phyloP scores from a whole-genome alignment of 2,888 invertebrate genomes.

The Mimachlamys varia region DNA sequence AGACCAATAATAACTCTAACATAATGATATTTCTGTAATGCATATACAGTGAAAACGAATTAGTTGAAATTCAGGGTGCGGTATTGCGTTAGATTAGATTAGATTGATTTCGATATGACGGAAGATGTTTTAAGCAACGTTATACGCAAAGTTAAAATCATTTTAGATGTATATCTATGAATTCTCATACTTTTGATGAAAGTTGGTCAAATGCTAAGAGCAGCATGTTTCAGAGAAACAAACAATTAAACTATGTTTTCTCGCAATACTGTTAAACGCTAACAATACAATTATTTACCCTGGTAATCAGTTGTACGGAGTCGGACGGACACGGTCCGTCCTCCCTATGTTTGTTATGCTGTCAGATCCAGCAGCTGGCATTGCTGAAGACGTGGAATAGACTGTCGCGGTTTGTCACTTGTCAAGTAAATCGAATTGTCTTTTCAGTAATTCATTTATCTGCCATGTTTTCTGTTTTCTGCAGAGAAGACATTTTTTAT shows the following conservation, averaged over 20 bases:
- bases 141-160: too few relatives aligned
- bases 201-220: background rate
- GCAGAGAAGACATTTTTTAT: background rate
- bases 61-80: too few relatives aligned
- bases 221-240: background rate
- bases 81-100: too few relatives aligned
- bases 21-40: too few relatives aligned
- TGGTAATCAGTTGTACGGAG: background rate
- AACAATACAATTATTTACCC: background rate
- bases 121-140: too few relatives aligned
- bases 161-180: too few relatives aligned
- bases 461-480: conserved; percentile 34
- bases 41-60: too few relatives aligned
- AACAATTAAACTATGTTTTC: background rate
- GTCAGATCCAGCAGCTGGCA: background rate
- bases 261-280: background rate
- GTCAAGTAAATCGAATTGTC: conserved; percentile 34
- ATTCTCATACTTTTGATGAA: too few relatives aligned
- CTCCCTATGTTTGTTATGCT: background rate
- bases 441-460: conserved; percentile 31
- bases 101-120: too few relatives aligned
- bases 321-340: background rate
- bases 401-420: conserved; percentile 34
- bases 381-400: conserved; percentile 9
- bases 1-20: too few relatives aligned